A percentile compares a stretch with the other conserved stretches of the same genome.
phyloP scores from a whole-genome alignment of 1,140 invertebrate species.

The Nephotettix cincticeps region DNA sequence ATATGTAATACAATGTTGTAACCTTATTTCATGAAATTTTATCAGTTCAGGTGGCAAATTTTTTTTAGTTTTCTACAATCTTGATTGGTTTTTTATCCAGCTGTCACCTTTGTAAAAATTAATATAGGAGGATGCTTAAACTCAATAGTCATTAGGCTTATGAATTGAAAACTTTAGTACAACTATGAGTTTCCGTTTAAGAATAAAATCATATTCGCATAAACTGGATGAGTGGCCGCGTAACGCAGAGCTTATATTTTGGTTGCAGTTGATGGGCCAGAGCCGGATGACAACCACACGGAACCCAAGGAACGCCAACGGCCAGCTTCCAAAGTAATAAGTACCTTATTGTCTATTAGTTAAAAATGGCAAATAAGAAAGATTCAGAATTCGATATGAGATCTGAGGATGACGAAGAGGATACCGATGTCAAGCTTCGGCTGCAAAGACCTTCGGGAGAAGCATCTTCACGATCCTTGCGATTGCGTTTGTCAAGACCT shows the following conservation, averaged over 20 bases:
- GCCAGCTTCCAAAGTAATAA: neutral
- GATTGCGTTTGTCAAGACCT: conserved; percentile 53
- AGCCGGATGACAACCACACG: neutral
- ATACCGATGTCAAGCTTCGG: neutral
- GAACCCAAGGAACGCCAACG: neutral
- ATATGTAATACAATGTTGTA: no score
- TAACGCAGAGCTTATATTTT: conserved; percentile 21
- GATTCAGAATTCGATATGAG: neutral
- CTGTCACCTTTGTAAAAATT: no score
- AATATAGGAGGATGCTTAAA: no score
- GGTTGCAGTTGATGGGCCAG: conserved; percentile 17
- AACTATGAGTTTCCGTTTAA: no score
- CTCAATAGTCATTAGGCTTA: no score
- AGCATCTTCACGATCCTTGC: neutral
- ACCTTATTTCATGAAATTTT: no score
- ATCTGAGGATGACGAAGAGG: conserved; percentile 9
- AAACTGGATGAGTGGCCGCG: conserved; percentile 12
- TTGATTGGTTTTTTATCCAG: no score
- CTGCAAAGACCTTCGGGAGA: conserved; percentile 14
- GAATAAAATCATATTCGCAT: conserved; percentile 17
- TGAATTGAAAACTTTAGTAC: no score
- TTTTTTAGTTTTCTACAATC: no score
- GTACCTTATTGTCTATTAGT: neutral
- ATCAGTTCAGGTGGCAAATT: no score
- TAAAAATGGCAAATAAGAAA: conserved; percentile 15